phyloP scores from a whole-genome alignment of 2,888 invertebrate species.

The Macropis europaea region DNA sequence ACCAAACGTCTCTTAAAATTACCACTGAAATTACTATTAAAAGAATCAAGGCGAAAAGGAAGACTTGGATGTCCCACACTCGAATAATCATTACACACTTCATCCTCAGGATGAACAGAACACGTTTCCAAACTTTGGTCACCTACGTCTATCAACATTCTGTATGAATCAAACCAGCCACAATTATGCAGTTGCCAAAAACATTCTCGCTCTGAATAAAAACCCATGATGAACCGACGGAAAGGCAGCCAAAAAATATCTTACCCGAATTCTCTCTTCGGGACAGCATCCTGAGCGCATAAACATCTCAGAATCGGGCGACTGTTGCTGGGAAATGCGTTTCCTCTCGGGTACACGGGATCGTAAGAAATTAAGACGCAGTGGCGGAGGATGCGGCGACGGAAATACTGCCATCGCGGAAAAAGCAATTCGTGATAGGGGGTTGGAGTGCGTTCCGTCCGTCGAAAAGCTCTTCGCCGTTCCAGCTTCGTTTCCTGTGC shows the following conservation, averaged over 20 bases:
- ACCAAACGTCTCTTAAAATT: too few relatives aligned
- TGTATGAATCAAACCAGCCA: too few relatives aligned
- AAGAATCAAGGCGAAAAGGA: too few relatives aligned
- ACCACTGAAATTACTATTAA: too few relatives aligned
- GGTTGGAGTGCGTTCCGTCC: conserved; percentile 17
- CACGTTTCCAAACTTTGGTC: too few relatives aligned
- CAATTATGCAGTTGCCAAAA: too few relatives aligned
- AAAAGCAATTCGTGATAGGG: conserved; percentile 59
- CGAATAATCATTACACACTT: too few relatives aligned
- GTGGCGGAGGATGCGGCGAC: neutral
- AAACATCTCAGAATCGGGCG: conserved; percentile 15
- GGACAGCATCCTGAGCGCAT: conserved; percentile 5
- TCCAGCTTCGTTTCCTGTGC: conserved; percentile 44
- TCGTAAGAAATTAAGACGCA: conserved; percentile 54
- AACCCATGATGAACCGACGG: neutral
- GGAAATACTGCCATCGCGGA: conserved; percentile 39
- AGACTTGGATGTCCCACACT: too few relatives aligned
- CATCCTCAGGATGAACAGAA: too few relatives aligned
- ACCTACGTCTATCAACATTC: too few relatives aligned
- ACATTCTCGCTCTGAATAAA: neutral
- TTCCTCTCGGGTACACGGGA: conserved; percentile 26
- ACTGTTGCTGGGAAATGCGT: conserved; percentile 8
- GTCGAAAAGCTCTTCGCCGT: conserved; percentile 37
- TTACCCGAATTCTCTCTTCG: neutral
- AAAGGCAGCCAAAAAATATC: neutral